Evolutionary conservation across 2,888 invertebrate species (phyloP).

Genomic region (Acanthosepion pharaonis): DNA sequence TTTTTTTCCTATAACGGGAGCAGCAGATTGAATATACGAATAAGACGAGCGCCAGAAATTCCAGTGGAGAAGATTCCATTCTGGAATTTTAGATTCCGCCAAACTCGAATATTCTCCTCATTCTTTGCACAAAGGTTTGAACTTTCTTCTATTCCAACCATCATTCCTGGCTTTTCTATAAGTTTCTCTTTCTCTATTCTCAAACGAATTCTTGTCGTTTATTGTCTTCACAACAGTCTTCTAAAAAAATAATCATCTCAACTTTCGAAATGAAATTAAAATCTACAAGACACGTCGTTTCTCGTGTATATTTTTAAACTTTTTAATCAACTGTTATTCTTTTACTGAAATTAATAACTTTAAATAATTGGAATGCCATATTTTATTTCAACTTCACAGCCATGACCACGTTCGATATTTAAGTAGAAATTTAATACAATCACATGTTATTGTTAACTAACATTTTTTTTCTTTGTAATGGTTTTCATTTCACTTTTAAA

Average conservation of each 20-base stretch:
- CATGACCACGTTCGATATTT: too few species aligned
- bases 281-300: too few species aligned
- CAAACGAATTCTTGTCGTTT: background rate
- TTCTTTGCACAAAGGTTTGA: conserved; percentile 42
- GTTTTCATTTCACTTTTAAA: too few species aligned
- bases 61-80: conserved; percentile 36
- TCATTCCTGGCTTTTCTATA: background rate
- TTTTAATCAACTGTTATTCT: too few species aligned
- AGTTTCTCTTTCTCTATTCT: background rate
- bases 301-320: too few species aligned
- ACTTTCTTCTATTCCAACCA: conserved; percentile 23
- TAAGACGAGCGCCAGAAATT: conserved; percentile 11
- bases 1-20: background rate
- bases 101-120: conserved; percentile 36
- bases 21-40: conserved; percentile 35
- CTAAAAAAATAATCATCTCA: background rate
- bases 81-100: conserved; percentile 45
- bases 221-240: background rate
- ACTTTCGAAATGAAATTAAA: too few species aligned
- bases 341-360: too few species aligned
- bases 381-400: too few species aligned
- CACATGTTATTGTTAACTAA: too few species aligned
- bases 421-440: too few species aligned
- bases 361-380: too few species aligned
- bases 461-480: too few species aligned